These are phyloP conservation scores for Poicephalus meyeri DNA, from an alignment of 2,113 vertebrate genomes.

Conservation along the genomic window DNA sequence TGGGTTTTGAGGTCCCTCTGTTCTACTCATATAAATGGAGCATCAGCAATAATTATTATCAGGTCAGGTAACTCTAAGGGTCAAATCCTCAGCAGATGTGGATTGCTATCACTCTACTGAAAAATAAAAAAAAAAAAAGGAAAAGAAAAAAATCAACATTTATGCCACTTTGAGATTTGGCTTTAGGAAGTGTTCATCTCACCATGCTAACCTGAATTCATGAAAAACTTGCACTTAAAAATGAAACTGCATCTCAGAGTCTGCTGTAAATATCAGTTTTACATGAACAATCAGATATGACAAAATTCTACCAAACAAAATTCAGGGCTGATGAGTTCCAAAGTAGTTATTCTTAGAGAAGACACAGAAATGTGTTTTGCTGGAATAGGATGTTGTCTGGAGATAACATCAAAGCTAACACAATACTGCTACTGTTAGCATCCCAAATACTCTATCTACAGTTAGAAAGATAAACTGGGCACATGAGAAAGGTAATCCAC, in stretches of 20 bases:
- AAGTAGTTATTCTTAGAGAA: neutral
- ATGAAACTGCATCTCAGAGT: neutral
- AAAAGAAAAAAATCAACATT: neutral
- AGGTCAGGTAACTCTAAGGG: neutral
- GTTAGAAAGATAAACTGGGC: conserved; percentile 12
- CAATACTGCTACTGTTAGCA: neutral
- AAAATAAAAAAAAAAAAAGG: neutral
- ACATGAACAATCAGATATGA: conserved; percentile 7
- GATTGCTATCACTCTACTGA: neutral
- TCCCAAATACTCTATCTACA: neutral
- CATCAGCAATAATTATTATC: conserved; percentile 1
- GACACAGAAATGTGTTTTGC: neutral
- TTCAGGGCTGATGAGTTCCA: neutral
- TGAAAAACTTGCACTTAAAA: neutral
- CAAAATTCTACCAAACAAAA: neutral
- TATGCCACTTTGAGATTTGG: neutral
- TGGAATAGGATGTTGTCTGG: neutral
- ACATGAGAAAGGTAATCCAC: neutral
- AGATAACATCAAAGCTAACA: neutral
- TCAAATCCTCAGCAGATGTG: neutral
- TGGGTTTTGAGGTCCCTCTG: neutral
- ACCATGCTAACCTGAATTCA: neutral
- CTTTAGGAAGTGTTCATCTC: neutral
- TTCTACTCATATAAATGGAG: neutral
- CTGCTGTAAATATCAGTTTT: neutral